Conservation (phyloP, 2,113 vertebrate genomes). For the Colaptes auratus region DNA sequence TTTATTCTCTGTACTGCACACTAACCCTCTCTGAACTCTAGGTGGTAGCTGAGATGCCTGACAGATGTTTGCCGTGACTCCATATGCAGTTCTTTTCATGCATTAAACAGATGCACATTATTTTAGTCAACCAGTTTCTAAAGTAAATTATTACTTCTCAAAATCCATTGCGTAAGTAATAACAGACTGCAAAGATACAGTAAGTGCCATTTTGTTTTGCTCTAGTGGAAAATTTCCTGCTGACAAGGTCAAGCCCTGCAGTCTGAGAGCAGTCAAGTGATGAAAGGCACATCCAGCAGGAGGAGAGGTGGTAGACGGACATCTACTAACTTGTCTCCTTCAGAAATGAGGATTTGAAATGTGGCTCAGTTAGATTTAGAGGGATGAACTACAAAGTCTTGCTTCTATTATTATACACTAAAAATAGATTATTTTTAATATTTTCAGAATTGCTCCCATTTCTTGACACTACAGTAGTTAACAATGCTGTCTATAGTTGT, state of each 20-base stretch:
- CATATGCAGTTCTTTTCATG: constrained; percentile 15
- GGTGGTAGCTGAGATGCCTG: constrained; percentile 4
- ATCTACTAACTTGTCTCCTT: not conserved
- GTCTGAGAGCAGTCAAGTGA: constrained; percentile 47
- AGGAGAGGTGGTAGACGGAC: not conserved
- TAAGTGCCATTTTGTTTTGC: constrained; percentile 56
- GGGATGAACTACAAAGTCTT: not conserved
- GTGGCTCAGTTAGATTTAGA: not conserved
- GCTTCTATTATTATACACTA: constrained; percentile 6
- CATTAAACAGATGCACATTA: constrained; percentile 14
- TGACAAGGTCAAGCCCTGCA: constrained; percentile 69
- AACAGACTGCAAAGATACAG: constrained; percentile 34
- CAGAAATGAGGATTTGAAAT: not conserved
- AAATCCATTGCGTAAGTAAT: constrained; percentile 59
- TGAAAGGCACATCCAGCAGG: not conserved
- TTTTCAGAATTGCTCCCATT: not conserved
- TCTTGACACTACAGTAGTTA: not conserved
- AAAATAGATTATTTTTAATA: not conserved
- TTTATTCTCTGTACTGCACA: not conserved
- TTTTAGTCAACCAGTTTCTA: constrained; percentile 41
- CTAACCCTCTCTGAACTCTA: not conserved
- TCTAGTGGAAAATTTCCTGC: constrained; percentile 66
- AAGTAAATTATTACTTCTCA: constrained; percentile 58
- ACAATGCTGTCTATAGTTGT: not conserved
- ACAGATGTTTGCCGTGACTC: constrained; percentile 1